These are phyloP conservation scores for Threskiornis aethiopicus DNA, from an alignment of 2,797 vertebrate species.

Conservation along the genomic window DNA sequence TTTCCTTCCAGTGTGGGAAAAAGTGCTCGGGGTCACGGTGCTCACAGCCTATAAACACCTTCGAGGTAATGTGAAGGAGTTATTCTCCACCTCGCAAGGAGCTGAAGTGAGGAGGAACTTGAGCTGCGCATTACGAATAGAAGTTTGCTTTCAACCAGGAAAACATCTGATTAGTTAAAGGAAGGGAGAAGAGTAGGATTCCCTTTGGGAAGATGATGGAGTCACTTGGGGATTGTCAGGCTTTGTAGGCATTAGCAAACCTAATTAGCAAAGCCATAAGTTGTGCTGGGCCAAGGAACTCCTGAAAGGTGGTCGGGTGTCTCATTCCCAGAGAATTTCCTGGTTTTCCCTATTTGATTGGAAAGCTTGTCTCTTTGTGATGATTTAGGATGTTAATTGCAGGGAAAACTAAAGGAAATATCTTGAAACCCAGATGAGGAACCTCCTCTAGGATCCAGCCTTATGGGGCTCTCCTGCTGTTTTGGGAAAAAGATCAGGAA, in stretches of 20 bases:
- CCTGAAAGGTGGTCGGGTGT: fast-evolving
- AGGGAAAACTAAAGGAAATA: background rate
- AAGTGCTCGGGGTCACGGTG: background rate
- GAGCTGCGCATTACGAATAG: background rate
- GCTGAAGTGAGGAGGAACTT: background rate
- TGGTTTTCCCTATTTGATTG: fast-evolving
- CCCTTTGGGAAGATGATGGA: background rate
- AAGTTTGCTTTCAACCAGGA: background rate
- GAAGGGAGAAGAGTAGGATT: background rate
- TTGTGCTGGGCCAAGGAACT: background rate
- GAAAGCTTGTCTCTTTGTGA: background rate
- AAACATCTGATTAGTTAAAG: background rate
- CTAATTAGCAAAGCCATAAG: background rate
- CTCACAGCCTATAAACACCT: background rate
- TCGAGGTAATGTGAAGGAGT: fast-evolving
- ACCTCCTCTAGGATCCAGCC: background rate
- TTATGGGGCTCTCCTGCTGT: background rate
- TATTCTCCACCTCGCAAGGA: background rate
- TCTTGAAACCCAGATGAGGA: background rate
- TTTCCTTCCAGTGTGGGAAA: background rate
- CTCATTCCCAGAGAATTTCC: background rate
- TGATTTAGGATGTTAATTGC: background rate
- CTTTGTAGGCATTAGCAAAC: background rate
- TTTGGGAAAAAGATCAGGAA: background rate
- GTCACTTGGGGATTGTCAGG: background rate